Evolutionary conservation across 2,113 vertebrate species (phyloP).

Genomic region (Spermophilus dauricus): DNA sequence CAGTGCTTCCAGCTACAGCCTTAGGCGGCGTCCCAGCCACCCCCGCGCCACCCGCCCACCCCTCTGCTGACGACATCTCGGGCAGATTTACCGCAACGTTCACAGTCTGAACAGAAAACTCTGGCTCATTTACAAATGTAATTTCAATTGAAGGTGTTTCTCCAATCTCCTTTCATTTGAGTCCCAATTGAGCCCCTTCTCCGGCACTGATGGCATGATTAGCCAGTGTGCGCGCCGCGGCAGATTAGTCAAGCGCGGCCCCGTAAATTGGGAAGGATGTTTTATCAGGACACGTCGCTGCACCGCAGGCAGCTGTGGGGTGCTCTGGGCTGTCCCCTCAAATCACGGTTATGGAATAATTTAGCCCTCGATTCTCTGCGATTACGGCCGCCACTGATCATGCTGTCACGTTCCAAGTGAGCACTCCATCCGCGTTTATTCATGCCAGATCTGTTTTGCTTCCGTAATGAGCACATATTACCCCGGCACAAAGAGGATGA

Average conservation of each 20-base stretch:
- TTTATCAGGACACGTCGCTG: constrained; percentile 95
- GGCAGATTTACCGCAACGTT: constrained; percentile 88
- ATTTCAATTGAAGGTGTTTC: constrained; percentile 94
- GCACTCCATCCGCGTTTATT: constrained; percentile 93
- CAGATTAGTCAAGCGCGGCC: constrained; percentile 95
- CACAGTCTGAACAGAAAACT: constrained; percentile 89
- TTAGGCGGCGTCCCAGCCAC: accelerated
- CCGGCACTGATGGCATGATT: constrained; percentile 95
- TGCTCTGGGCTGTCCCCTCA: constrained; percentile 94
- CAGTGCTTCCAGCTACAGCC: background rate
- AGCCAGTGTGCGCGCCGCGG: constrained; percentile 93
- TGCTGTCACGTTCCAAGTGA: constrained; percentile 94
- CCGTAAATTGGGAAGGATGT: constrained; percentile 97
- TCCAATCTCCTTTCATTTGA: constrained; percentile 94
- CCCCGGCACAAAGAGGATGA: constrained; percentile 94
- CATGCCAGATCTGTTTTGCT: constrained; percentile 95
- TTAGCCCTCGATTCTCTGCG: constrained; percentile 94
- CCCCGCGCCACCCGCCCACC: background rate
- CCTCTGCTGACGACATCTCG: background rate
- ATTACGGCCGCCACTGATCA: constrained; percentile 95
- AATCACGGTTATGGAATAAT: constrained; percentile 96
- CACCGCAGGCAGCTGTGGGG: constrained; percentile 93
- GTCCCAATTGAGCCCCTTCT: constrained; percentile 91
- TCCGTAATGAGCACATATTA: constrained; percentile 97
- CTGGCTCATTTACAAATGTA: constrained; percentile 96